phyloP scores from a whole-genome alignment of 2,888 invertebrate genomes.

The Acrobasis repandana region DNA sequence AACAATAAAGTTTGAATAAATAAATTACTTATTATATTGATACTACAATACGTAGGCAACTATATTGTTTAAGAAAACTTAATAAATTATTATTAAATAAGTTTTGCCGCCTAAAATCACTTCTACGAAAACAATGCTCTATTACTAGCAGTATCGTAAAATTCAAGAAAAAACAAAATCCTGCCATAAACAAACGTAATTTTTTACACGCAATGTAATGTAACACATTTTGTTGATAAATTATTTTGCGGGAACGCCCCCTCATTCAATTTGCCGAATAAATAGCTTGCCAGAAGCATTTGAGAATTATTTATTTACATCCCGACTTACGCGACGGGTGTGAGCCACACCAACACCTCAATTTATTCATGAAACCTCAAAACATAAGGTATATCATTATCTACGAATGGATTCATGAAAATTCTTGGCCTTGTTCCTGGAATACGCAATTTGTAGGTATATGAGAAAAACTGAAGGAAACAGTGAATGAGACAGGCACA shows the following conservation, averaged over 20 bases:
- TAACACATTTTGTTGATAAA: constrained; percentile 57
- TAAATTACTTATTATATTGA: too few species aligned
- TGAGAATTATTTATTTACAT: constrained; percentile 16
- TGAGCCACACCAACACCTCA: neutral
- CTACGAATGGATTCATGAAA: constrained; percentile 1
- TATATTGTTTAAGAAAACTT: too few species aligned
- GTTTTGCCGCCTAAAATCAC: too few species aligned
- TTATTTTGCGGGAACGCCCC: constrained; percentile 50
- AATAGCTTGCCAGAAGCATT: constrained; percentile 51
- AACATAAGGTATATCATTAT: neutral
- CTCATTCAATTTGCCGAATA: constrained; percentile 56
- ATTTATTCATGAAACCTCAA: constrained; percentile 1
- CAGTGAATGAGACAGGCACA: too few species aligned
- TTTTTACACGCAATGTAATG: constrained; percentile 52
- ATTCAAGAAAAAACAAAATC: constrained; percentile 3
- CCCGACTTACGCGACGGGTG: constrained; percentile 8
- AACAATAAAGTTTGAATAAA: too few species aligned
- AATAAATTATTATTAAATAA: too few species aligned
- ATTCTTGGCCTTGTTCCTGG: neutral
- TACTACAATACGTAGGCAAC: too few species aligned
- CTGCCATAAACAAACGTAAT: constrained; percentile 42
- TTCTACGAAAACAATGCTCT: too few species aligned
- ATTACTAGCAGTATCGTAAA: neutral
- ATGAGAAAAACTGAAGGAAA: too few species aligned
- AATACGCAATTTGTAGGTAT: neutral